phyloP scores from a whole-genome alignment of 2,797 vertebrate genomes.

The Arrhamphus sclerolepis region DNA sequence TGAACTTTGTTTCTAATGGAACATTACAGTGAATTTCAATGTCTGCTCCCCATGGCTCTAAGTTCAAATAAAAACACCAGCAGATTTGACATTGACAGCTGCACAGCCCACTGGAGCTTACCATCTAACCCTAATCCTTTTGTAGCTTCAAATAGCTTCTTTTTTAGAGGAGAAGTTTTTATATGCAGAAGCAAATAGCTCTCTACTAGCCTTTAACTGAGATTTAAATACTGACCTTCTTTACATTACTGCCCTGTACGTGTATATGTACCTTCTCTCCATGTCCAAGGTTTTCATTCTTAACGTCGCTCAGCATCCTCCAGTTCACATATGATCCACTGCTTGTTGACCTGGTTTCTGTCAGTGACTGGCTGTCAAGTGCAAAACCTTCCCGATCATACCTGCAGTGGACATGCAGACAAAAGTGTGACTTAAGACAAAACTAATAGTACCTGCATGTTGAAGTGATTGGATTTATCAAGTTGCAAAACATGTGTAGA shows the following conservation, averaged over 20 bases:
- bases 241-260: not conserved
- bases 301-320: conserved; percentile 69
- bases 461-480: conserved; percentile 25
- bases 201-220: not conserved
- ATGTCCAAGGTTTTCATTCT: conserved; percentile 64
- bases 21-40: no score
- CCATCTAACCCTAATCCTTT: no score
- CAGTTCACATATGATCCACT: conserved; percentile 54
- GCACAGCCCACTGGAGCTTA: no score
- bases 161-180: no score
- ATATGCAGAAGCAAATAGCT: not conserved
- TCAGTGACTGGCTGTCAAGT: conserved; percentile 64
- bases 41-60: no score
- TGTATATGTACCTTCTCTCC: conserved; percentile 59
- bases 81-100: no score
- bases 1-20: no score
- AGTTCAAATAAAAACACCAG: no score
- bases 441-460: conserved; percentile 27
- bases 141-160: no score
- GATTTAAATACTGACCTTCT: not conserved
- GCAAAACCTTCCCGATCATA: conserved; percentile 60
- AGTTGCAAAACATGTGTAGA: not conserved
- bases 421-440: not conserved
- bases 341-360: conserved; percentile 31
- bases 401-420: conserved; percentile 42